A percentile compares a stretch with the other conserved stretches of the same genome.
Evolutionary conservation across 2,113 vertebrate genomes (phyloP).

Genomic region (Microcebus tavaratra): DNA sequence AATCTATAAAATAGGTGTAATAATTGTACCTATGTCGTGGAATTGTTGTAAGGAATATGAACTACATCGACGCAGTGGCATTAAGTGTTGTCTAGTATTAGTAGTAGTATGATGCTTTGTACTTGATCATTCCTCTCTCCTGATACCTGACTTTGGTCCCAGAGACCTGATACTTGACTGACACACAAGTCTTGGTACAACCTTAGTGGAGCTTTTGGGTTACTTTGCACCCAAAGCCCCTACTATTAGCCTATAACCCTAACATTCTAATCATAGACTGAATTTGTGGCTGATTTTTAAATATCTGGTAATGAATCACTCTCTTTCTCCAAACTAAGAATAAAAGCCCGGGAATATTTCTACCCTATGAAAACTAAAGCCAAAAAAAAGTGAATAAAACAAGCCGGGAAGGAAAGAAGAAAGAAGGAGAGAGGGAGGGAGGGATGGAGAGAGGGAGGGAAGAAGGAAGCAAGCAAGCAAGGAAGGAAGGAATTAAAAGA

Average conservation of each 20-base stretch:
- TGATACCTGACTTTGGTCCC: background rate
- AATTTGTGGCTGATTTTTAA: slow-evolving; percentile 19
- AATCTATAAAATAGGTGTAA: background rate
- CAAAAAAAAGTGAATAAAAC: background rate
- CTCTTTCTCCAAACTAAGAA: background rate
- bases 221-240: background rate
- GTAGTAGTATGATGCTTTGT: background rate
- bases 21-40: background rate
- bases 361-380: background rate
- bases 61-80: background rate
- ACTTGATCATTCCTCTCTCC: background rate
- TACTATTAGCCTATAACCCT: background rate
- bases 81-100: background rate
- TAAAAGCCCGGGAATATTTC: background rate
- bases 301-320: slow-evolving; percentile 1
- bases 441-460: background rate
- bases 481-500: accelerated
- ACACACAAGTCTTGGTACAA: background rate
- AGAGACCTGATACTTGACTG: background rate
- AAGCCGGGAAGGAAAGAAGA: background rate
- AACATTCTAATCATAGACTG: background rate
- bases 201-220: background rate
- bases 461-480: accelerated
- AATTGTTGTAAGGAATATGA: background rate
- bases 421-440: too few relatives aligned